phyloP scores from a whole-genome alignment of 2,797 vertebrate species.

The Smutsia temminckii region DNA sequence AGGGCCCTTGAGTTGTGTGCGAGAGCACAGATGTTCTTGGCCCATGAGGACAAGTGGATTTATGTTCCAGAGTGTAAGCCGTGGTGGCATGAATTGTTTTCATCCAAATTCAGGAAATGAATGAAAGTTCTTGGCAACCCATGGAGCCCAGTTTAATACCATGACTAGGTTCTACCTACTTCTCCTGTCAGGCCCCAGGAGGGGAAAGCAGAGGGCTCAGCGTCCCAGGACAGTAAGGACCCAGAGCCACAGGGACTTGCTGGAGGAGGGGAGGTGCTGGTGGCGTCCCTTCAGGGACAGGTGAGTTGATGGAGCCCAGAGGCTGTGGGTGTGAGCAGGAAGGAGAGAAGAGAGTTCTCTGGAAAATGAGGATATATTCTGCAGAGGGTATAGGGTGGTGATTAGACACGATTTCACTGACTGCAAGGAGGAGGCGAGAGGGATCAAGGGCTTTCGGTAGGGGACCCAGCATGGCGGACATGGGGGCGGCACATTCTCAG shows the following conservation, averaged over 20 bases:
- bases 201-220: not conserved
- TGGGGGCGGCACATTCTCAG: not conserved
- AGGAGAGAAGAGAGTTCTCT: not conserved
- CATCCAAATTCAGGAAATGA: slow-evolving; percentile 11
- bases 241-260: not conserved
- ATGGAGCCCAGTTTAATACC: not conserved
- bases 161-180: not conserved
- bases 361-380: not conserved
- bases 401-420: not conserved
- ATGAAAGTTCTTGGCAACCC: not conserved
- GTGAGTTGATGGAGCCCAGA: not conserved
- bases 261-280: not conserved
- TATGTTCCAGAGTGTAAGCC: not conserved
- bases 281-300: not conserved
- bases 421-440: not conserved
- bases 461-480: not conserved
- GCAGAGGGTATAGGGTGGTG: not conserved
- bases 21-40: not conserved
- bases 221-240: not conserved
- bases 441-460: not conserved
- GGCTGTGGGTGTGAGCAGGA: not conserved
- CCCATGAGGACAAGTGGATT: not conserved
- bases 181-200: not conserved
- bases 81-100: slow-evolving; percentile 13
- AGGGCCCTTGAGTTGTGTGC: not conserved